These are phyloP conservation scores for Virgularia gustaviana DNA, from an alignment of 92 coral and sea anemone species.

Conservation along the genomic window DNA sequence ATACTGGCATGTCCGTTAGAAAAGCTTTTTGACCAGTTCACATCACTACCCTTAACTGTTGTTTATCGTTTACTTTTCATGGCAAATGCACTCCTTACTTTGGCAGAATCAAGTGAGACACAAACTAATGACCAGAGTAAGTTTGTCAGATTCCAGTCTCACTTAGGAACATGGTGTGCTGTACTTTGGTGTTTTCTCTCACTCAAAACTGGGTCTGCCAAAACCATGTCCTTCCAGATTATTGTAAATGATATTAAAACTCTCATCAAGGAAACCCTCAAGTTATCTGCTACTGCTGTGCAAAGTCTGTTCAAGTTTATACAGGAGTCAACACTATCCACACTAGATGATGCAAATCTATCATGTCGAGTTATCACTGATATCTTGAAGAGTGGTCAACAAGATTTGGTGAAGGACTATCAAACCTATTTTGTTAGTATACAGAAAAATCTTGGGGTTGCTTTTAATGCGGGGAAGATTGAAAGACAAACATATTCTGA, in stretches of 20 bases:
- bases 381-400: not conserved
- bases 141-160: not conserved
- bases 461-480: not conserved
- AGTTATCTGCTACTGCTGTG: not conserved
- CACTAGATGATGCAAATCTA: not conserved
- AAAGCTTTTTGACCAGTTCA: constrained; percentile 2
- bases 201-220: not conserved
- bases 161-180: constrained; percentile 14
- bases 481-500: constrained; percentile 17
- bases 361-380: constrained; percentile 20
- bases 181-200: constrained; percentile 1
- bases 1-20: not conserved
- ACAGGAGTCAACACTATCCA: not conserved
- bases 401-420: not conserved
- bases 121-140: not conserved
- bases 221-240: not conserved
- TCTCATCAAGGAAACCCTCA: not conserved
- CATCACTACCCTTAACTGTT: not conserved
- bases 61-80: constrained; percentile 19
- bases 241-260: not conserved
- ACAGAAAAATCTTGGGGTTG: not conserved
- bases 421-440: not conserved
- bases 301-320: not conserved
- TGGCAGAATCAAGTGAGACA: constrained; percentile 1
- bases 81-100: not conserved